Evolutionary conservation across 2,113 vertebrate genomes (phyloP), one percentile per base, ranked within the genome.

Genomic region (Eptatretus burgeri): DNA sequence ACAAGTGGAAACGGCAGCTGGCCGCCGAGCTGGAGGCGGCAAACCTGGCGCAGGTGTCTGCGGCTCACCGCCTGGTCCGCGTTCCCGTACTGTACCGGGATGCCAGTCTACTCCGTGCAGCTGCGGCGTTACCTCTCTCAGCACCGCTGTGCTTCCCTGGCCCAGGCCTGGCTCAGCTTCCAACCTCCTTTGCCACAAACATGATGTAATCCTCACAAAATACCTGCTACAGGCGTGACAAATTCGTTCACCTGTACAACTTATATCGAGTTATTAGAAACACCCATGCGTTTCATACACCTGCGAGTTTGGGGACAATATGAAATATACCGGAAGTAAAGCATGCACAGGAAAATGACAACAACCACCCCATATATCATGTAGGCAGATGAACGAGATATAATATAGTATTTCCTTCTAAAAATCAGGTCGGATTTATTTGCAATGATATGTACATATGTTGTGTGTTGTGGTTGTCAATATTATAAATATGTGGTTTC

Each of bases 41-140:
- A 13, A 81, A 78, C 10, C 67, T 82, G 64, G 76, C 79, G 2
- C 83, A 79, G 64, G 76, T 78, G 0, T 73, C 75, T 14, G 76
- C 78, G 0, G 74, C 75, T 14, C 87, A 84, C 71, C 75, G 85
- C 72, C 76, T 91, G 63, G 82, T 93, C 64, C 74, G 85, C 27
- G 85, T 89, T 16, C 88, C 87, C 2, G 81, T 93, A 64, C 72
- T 95, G 49, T 93, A 93, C 67, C 85, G 85, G 14, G 84, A 91
- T 20, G 56, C 56, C n/a, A 60, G 56, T 12, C 11, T 60, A n/a
- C 56, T 60, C 10, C 56, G 56, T 20, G 56, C 56, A 20, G 56
- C 56, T 2, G 56, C 56, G n/a, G 11, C 56, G 56, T 20, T 60
- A 20, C 56, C 56, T 20, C 56, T 60, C n/a, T 20, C 56, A 10